Conservation (phyloP, 2,888 invertebrate species). For the Petrolisthes manimaculis region DNA sequence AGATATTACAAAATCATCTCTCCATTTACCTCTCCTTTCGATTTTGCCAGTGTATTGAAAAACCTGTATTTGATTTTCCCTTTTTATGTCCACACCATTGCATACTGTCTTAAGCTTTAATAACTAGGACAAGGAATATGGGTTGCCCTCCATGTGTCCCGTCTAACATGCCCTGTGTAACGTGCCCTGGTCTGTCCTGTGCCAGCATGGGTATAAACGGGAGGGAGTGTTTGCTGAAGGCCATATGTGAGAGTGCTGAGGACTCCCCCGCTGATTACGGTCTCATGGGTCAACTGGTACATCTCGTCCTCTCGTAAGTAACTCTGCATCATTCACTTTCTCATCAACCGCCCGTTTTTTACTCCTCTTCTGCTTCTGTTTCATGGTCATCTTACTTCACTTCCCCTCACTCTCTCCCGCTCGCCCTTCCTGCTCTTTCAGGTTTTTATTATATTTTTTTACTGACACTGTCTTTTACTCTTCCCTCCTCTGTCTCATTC, state of each 20-base stretch:
- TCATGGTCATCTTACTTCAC: background rate
- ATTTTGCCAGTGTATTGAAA: too few relatives aligned
- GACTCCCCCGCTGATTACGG: constrained; percentile 42
- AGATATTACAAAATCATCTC: too few relatives aligned
- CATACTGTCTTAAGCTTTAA: too few relatives aligned
- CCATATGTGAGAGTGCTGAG: constrained; percentile 60
- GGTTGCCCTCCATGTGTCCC: too few relatives aligned
- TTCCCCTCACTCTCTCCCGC: background rate
- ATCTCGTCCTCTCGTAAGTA: constrained; percentile 60
- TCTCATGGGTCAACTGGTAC: constrained; percentile 49
- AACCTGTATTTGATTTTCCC: too few relatives aligned
- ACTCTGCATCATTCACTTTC: background rate
- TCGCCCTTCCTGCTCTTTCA: background rate
- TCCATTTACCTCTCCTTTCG: too few relatives aligned
- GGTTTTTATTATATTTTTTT: background rate
- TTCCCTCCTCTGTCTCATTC: background rate
- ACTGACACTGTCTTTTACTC: background rate
- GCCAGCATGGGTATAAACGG: constrained; percentile 53
- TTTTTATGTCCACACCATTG: too few relatives aligned
- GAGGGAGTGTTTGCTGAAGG: constrained; percentile 53
- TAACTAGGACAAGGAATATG: too few relatives aligned
- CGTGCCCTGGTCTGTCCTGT: background rate
- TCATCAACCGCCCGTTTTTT: background rate
- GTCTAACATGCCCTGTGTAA: background rate
- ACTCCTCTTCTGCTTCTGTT: background rate